A percentile compares a stretch with the other conserved stretches of the same genome.
These are phyloP conservation scores for Fukomys damarensis DNA, from an alignment of 2,113 vertebrate genomes.

Conservation along the genomic window DNA sequence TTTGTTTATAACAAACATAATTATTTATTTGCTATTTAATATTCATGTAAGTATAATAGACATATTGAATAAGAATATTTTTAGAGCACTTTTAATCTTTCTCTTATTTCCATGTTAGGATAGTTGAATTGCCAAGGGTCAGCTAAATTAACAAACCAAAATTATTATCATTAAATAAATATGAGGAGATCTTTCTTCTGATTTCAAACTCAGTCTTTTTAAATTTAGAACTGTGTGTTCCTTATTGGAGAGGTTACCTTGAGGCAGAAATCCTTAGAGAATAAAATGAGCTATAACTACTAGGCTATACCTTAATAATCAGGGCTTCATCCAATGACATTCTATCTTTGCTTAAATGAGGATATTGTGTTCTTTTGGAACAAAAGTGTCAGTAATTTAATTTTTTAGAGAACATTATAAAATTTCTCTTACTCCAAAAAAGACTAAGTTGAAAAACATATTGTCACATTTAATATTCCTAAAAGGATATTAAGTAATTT, in stretches of 20 bases:
- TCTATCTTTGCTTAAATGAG: neutral
- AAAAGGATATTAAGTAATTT: neutral
- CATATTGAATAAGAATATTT: neutral
- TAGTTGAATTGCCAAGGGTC: neutral
- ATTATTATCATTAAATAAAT: neutral
- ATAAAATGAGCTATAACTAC: neutral
- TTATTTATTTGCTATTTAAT: slow-evolving; percentile 33
- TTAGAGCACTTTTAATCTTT: neutral
- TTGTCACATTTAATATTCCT: neutral
- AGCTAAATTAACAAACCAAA: neutral
- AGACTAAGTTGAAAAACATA: neutral
- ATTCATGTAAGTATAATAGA: neutral
- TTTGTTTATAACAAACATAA: neutral
- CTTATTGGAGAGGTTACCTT: neutral
- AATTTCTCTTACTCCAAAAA: neutral
- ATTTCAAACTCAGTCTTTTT: neutral
- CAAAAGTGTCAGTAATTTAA: neutral
- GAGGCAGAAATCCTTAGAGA: neutral
- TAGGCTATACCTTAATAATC: neutral
- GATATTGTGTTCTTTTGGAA: neutral
- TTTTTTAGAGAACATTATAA: neutral
- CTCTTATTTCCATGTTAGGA: neutral
- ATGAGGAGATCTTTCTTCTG: neutral
- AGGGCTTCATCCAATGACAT: neutral
- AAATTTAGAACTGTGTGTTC: neutral